Evolutionary conservation across 2,113 vertebrate species (phyloP).

Genomic region (Camelus dromedarius): DNA sequence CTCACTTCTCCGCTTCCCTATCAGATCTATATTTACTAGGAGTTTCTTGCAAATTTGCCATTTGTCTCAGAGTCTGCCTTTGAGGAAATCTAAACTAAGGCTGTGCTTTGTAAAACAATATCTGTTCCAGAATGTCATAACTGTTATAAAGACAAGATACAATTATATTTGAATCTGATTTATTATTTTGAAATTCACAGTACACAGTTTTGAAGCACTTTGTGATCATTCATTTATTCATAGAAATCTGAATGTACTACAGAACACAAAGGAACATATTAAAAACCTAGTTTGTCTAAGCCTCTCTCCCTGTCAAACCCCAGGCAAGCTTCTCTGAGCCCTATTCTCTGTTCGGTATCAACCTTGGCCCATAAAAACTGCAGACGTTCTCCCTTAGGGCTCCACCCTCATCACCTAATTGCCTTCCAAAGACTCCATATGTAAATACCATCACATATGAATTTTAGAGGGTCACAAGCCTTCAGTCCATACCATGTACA

Average conservation of each 20-base stretch:
- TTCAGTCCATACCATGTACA: background rate
- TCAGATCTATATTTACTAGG: background rate
- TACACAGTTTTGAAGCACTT: background rate
- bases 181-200: background rate
- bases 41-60: background rate
- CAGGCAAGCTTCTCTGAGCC: background rate
- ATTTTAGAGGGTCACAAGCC: background rate
- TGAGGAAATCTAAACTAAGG: background rate
- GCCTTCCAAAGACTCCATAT: background rate
- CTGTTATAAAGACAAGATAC: background rate
- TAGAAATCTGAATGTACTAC: background rate
- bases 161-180: background rate
- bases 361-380: background rate
- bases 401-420: background rate
- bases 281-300: background rate
- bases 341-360: background rate
- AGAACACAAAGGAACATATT: background rate
- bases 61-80: background rate
- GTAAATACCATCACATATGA: background rate
- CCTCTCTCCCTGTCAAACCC: background rate
- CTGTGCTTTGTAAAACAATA: background rate
- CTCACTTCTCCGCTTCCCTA: background rate
- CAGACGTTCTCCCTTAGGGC: background rate
- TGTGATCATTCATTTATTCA: background rate
- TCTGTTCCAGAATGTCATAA: background rate